These are phyloP conservation scores for Osmoderma eremita DNA, from an alignment of 2,888 invertebrate species.

Conservation along the genomic window DNA sequence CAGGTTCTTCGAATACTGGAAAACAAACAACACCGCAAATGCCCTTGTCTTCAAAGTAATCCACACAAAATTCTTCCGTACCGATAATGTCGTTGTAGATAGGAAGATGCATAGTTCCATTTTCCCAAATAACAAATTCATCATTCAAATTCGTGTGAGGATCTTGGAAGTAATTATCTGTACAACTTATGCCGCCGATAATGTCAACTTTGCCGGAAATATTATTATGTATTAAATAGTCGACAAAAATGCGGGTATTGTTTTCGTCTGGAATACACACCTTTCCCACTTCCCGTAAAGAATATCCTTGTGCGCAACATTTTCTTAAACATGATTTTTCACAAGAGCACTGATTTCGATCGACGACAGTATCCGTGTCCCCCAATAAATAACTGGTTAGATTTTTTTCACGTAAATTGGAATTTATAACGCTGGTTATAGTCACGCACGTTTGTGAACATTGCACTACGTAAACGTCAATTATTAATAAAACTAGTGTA, in stretches of 20 bases:
- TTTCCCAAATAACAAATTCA: constrained; percentile 16
- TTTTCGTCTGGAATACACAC: constrained; percentile 21
- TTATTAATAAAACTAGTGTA: neutral
- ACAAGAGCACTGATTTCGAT: constrained; percentile 9
- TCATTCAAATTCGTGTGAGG: constrained; percentile 4
- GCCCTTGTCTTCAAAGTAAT: constrained; percentile 26
- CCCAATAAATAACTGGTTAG: constrained; percentile 6
- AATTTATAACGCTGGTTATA: constrained; percentile 6
- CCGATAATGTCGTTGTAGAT: neutral
- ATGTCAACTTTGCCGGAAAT: neutral
- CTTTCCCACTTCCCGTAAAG: constrained; percentile 17
- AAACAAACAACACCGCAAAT: constrained; percentile 28
- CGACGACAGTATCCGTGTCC: neutral
- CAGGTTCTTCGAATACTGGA: neutral
- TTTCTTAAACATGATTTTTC: constrained; percentile 27
- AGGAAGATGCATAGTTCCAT: constrained; percentile 21
- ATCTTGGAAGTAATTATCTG: constrained; percentile 14
- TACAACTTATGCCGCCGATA: constrained; percentile 17
- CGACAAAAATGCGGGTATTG: neutral
- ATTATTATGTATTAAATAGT: neutral
- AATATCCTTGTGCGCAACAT: constrained; percentile 35
- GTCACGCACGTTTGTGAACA: constrained; percentile 7
- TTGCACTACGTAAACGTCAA: constrained; percentile 1
- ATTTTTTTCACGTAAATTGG: constrained; percentile 1
- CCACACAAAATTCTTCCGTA: constrained; percentile 24